phyloP scores from a whole-genome alignment of 64 coral and sea anemone genomes.

The Pachyseris speciosa region DNA sequence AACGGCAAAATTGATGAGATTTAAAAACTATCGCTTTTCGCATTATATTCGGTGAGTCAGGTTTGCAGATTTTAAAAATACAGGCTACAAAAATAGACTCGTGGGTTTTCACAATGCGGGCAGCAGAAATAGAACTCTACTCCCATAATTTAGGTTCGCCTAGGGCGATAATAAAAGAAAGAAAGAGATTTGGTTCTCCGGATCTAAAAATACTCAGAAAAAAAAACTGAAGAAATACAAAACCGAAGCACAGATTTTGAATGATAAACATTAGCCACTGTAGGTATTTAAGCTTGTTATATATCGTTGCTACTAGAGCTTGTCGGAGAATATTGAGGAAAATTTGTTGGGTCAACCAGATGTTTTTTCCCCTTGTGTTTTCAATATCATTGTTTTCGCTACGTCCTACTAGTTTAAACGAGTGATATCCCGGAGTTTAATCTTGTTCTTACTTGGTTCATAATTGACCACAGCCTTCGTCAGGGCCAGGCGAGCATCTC shows the following conservation, averaged over 20 bases:
- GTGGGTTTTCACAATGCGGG: background rate
- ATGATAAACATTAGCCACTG: background rate
- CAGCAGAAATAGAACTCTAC: background rate
- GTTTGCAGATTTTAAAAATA: background rate
- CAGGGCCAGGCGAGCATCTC: background rate
- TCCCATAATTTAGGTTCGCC: background rate
- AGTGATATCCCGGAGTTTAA: slow-evolving; percentile 13
- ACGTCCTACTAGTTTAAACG: background rate
- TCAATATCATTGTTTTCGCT: background rate
- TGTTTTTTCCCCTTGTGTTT: slow-evolving; percentile 4
- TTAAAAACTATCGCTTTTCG: background rate
- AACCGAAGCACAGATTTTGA: background rate
- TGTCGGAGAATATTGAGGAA: background rate
- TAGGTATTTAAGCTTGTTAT: background rate
- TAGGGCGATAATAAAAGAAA: slow-evolving; percentile 2
- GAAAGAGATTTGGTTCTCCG: slow-evolving; percentile 1
- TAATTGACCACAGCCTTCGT: slow-evolving; percentile 33
- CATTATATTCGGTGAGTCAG: background rate
- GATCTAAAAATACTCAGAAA: background rate
- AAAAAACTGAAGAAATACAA: background rate
- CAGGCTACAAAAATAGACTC: background rate
- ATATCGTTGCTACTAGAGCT: too few relatives aligned
- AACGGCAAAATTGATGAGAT: background rate
- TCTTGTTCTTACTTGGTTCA: background rate
- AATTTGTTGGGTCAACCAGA: background rate